Evolutionary conservation across 2,888 invertebrate genomes (phyloP), one percentile per base, ranked within the genome.

Genomic region (Orthonychiurus folsomi): DNA sequence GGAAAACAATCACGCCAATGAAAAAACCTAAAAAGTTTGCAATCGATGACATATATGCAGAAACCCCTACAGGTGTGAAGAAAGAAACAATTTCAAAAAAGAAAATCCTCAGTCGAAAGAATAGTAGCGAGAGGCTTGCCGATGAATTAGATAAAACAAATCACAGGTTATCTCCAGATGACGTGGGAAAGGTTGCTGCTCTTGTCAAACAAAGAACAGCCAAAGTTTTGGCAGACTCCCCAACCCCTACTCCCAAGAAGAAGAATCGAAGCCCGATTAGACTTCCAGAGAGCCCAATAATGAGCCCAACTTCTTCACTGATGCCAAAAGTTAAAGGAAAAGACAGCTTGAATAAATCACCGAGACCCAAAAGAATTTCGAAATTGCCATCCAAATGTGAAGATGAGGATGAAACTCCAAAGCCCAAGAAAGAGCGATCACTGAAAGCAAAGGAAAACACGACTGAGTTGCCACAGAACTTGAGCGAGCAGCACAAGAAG

Each of bases 111-210:
- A 27, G 50, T 27, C 3, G 64, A 59, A 53, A 28, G 59, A 60
- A 64, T 54, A 61, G 59, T n/a, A 60, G 63, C 23, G 67, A 68
- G 12, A 64, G 60, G n/a, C 56, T 66, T 5, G 28, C 66, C 12
- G 69, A 69, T n/a, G 67, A 67, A 25, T 64, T 66, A 26, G 66
- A 69, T 50, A 64, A 63, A 23, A 67, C 66, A 27, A 66, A 67
- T 58, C 48, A 50, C 50, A 68, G 59, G 64, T 62, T 63, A 53
- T 66, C 50, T 56, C 61, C 68, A 15, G 56, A 65, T 18, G 70
- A 72, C 50, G 70, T 64, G 20, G 69, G 68, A 1, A 72, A 71
- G 64, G 70, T 71, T 12, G 72, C 71, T 0, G 68, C 70, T 53
- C 27, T 71, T 23, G 69, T 72, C 20, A 72, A 69, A 56, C 71